phyloP scores from a whole-genome alignment of 2,113 vertebrate genomes.

The Passer montanus region DNA sequence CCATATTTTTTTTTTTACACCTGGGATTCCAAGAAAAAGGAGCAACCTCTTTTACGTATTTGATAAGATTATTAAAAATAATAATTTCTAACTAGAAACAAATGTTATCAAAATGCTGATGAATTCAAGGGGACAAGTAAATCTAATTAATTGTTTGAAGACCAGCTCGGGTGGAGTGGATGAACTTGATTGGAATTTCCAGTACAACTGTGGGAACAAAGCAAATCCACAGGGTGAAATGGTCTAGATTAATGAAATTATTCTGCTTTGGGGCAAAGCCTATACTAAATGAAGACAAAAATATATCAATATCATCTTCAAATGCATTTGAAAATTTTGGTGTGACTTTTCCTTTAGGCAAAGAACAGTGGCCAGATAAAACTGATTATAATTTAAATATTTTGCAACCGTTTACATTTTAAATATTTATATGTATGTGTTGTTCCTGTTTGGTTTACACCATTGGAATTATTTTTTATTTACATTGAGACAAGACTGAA shows the following conservation, averaged over 20 bases:
- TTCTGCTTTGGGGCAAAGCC: background rate
- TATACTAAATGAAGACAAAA: background rate
- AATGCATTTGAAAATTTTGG: background rate
- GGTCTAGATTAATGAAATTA: background rate
- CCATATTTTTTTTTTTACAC: background rate
- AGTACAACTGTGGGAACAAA: background rate
- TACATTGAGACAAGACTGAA: background rate
- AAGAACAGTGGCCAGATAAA: background rate
- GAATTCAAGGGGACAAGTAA: background rate
- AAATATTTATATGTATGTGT: background rate
- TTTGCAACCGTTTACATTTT: background rate
- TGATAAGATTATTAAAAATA: background rate
- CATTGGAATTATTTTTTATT: background rate
- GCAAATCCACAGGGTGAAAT: background rate
- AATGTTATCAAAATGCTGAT: background rate
- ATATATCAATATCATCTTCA: background rate
- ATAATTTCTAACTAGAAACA: background rate
- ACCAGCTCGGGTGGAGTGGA: background rate
- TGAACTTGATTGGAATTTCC: background rate
- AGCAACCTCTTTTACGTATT: background rate
- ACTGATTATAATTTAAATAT: background rate
- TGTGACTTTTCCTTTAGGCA: background rate
- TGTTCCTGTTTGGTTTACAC: background rate
- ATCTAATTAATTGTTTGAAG: background rate
- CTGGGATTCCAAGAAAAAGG: background rate